Evolutionary conservation across 1,140 invertebrate genomes (phyloP).

Genomic region (Helicoverpa armigera): DNA sequence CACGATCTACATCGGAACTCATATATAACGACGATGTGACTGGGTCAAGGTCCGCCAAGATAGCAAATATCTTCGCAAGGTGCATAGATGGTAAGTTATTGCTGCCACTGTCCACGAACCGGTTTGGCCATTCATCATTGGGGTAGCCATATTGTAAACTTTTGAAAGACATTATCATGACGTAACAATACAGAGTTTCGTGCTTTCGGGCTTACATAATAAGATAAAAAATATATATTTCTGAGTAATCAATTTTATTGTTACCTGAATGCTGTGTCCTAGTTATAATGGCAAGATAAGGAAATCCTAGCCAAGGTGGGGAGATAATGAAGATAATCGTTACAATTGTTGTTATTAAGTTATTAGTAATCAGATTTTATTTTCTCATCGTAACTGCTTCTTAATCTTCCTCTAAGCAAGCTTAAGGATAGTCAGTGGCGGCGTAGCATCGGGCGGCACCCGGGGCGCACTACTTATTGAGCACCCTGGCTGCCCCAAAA

Average conservation of each 20-base stretch:
- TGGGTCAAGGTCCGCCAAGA: conserved; percentile 38
- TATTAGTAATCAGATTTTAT: no score
- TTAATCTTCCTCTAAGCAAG: no score
- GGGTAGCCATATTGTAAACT: conserved; percentile 28
- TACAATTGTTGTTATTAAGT: no score
- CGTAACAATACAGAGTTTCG: background rate
- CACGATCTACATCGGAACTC: conserved; percentile 2
- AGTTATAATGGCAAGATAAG: background rate
- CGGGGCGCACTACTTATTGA: no score
- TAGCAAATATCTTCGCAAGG: conserved; percentile 12
- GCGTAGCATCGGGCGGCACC: no score
- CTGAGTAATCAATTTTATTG: background rate
- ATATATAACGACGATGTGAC: conserved; percentile 5
- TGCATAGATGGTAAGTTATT: conserved; percentile 12
- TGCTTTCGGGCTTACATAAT: background rate
- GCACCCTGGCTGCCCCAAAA: no score
- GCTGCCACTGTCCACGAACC: conserved; percentile 13
- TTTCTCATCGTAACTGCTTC: no score
- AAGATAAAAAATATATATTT: background rate
- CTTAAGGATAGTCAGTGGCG: no score
- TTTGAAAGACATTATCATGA: background rate
- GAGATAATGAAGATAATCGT: background rate
- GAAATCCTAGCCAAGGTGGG: background rate
- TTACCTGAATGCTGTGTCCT: background rate
- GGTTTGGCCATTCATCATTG: conserved; percentile 6